Base-by-base conservation (phyloP, 2,113 vertebrate genomes). In the Ginglymostoma cirratum region DNA sequence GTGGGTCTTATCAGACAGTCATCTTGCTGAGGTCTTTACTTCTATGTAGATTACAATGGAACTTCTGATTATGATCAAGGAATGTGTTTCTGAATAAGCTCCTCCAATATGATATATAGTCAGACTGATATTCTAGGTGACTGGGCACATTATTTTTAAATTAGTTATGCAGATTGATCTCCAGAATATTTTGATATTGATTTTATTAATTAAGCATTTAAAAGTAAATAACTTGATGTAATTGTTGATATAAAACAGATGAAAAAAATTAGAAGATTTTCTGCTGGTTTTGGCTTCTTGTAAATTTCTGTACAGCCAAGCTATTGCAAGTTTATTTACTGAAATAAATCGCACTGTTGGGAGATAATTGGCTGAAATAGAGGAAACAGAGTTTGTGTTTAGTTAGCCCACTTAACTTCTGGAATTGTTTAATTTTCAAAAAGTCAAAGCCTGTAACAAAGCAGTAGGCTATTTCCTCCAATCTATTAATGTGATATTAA, bases 1-100 rank as follows among this genome's bases (percentile, higher is more conserved):
- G 66, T 94, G 48, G 42, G 48, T 95, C 69, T 95, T 95, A 95
- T 76, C 69, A 95, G 69, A 45, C 10, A 52, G 42, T 76, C 42
- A 48, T 95, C 67, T 72, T 95, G 42, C 42, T 34, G 27, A 72
- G 67, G 38, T 72, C 48, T 93, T 95, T 30, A 48, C 66, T 70
- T 48, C n/a, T 30, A 5, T 52, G 8, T 24, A 52, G 67, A 30
- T 24, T 95, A 30, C 42, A 95, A 76, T 52, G 12, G 67, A 76
- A 72, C 48, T 52, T 94, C 72, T 95, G 94, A 42, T 45, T 72
- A 52, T 27, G 30, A 30, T 42, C 14, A 14, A 61, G 27, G 52
- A n/a, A 90, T 12, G 52, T 34, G 94, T 70, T 95, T 95, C 8
- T 72, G 69, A 95, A 95, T 69, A 5, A 72, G 24, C 38, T 69